phyloP scores from a whole-genome alignment of 53 echinoderm and acorn worm species.

The Pentamera pediparva region DNA sequence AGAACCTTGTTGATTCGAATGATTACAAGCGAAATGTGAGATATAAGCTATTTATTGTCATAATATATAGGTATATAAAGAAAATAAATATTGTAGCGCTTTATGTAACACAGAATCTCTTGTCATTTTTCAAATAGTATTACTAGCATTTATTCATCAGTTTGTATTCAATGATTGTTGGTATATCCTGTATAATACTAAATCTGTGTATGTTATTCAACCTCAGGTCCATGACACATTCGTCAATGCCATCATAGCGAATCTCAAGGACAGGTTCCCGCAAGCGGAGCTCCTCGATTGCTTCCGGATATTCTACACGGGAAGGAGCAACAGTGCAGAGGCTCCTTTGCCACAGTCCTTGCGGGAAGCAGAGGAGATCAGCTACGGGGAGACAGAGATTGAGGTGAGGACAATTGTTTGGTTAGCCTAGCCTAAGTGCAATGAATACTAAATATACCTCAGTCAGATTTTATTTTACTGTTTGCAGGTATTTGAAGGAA shows the following conservation, averaged over 20 bases:
- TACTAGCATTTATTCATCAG: neutral
- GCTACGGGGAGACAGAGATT: constrained; percentile 1
- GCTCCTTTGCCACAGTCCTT: constrained; percentile 1
- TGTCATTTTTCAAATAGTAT: neutral
- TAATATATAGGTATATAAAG: too few species aligned
- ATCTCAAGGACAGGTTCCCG: neutral
- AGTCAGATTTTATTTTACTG: neutral
- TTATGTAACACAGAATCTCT: too few species aligned
- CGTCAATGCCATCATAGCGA: neutral
- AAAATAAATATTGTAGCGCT: too few species aligned
- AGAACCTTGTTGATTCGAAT: neutral
- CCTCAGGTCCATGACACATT: constrained; percentile 1
- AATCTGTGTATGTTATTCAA: neutral
- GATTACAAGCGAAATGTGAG: constrained; percentile 5
- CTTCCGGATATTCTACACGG: neutral
- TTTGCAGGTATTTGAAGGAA: neutral
- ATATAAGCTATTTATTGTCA: too few species aligned
- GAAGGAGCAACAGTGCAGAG: neutral
- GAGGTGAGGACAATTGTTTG: neutral
- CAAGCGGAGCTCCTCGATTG: constrained; percentile 7
- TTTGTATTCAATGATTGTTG: too few species aligned
- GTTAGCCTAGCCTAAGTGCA: neutral
- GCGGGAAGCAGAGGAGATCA: neutral
- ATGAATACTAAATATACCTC: neutral
- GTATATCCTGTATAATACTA: too few species aligned